These are phyloP conservation scores for Ctenopoma kingsleyae DNA, from an alignment of 2,797 vertebrate genomes.

Conservation along the genomic window DNA sequence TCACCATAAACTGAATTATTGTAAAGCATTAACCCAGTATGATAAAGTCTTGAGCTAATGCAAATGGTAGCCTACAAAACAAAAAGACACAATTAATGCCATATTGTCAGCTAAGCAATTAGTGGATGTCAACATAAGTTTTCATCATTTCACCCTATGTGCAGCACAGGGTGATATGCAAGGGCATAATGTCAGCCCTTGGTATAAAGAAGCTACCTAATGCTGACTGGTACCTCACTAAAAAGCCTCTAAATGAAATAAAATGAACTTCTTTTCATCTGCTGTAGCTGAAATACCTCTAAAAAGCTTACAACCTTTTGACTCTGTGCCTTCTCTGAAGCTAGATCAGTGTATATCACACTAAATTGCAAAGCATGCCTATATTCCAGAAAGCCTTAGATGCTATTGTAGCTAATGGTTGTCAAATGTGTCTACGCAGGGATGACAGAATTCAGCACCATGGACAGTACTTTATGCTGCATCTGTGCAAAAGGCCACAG, in stretches of 20 bases:
- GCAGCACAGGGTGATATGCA: constrained; percentile 11
- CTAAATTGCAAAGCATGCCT: constrained; percentile 21
- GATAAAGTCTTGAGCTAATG: constrained; percentile 33
- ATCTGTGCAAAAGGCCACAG: constrained; percentile 52
- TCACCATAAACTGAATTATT: constrained; percentile 43
- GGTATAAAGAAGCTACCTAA: constrained; percentile 16
- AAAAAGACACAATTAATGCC: constrained; percentile 24
- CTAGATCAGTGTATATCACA: constrained; percentile 24
- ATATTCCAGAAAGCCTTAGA: constrained; percentile 25
- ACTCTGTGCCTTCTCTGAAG: constrained; percentile 11
- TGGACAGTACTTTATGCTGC: constrained; percentile 43
- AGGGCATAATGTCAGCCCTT: constrained; percentile 3
- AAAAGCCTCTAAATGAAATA: constrained; percentile 29
- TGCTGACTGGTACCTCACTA: constrained; percentile 5
- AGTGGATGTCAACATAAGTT: constrained; percentile 28
- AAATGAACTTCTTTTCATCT: constrained; percentile 14
- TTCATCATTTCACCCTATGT: constrained; percentile 6
- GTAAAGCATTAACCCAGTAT: constrained; percentile 34
- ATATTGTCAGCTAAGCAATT: constrained; percentile 27
- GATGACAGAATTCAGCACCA: constrained; percentile 51
- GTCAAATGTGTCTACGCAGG: constrained; percentile 39
- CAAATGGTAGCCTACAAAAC: constrained; percentile 35
- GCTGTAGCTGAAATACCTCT: constrained; percentile 2
- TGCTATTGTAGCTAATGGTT: constrained; percentile 41
- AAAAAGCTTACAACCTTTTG: background rate